Percentiles rank a stretch among this genome's conserved stretches.
Conservation (phyloP, 2,888 invertebrate genomes). For the Helleia helle region DNA sequence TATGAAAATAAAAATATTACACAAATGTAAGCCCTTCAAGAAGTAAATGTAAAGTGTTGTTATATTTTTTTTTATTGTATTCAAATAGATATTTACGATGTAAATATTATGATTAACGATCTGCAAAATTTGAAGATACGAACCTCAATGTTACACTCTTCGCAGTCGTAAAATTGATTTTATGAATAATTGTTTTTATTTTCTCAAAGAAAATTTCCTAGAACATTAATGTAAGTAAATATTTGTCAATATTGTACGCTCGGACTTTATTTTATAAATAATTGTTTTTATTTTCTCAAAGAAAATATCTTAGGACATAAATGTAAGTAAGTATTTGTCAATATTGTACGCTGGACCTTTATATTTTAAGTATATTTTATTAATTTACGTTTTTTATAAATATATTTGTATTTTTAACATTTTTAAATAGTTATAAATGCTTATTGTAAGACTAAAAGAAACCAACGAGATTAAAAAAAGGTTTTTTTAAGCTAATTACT, state of each 20-base stretch:
- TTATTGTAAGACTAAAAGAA: background rate
- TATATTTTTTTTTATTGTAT: constrained; percentile 3
- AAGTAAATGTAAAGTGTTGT: constrained; percentile 2
- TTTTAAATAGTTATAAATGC: too few species aligned
- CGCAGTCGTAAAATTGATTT: background rate
- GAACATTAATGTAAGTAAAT: too few species aligned
- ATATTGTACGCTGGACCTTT: too few species aligned
- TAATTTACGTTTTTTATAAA: too few species aligned
- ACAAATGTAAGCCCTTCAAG: background rate
- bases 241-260: too few species aligned
- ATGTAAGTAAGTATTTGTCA: too few species aligned
- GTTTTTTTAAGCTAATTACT: background rate
- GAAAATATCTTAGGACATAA: too few species aligned
- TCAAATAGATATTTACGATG: background rate
- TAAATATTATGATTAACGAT: constrained; percentile 3
- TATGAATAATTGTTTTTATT: background rate
- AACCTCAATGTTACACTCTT: background rate
- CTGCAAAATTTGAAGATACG: background rate
- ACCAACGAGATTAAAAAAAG: constrained; percentile 3
- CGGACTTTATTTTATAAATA: background rate
- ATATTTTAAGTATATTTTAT: too few species aligned
- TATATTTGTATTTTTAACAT: too few species aligned
- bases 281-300: background rate
- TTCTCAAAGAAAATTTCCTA: too few species aligned
- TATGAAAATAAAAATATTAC: background rate